Percentiles rank a stretch among this genome's conserved stretches.
Evolutionary conservation across 2,797 vertebrate species (phyloP).

Genomic region (Pteronotus mesoamericanus): DNA sequence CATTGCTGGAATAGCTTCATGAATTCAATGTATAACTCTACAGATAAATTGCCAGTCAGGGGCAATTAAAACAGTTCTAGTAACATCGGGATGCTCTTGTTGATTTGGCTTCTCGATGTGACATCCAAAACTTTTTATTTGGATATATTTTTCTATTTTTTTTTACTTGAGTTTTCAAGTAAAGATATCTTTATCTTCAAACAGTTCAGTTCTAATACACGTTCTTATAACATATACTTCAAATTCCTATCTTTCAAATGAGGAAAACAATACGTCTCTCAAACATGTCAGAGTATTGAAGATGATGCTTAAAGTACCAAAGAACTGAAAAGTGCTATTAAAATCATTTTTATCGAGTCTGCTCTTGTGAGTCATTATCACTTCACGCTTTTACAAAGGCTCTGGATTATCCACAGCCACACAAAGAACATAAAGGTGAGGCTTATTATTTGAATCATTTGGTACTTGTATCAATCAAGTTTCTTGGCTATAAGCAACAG

Average conservation of each 20-base stretch:
- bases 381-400: not conserved
- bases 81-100: not conserved
- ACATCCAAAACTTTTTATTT: not conserved
- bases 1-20: conserved; percentile 3
- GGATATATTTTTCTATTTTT: not conserved
- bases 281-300: conserved; percentile 53
- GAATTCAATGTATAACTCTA: conserved; percentile 7
- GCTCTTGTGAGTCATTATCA: conserved; percentile 34
- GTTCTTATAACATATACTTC: conserved; percentile 49
- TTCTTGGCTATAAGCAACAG: conserved; percentile 37
- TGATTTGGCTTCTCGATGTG: conserved; percentile 36
- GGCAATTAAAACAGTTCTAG: conserved; percentile 1
- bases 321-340: conserved; percentile 55
- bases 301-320: conserved; percentile 45
- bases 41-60: not conserved
- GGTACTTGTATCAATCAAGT: conserved; percentile 11
- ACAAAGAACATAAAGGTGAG: conserved; percentile 40
- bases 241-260: conserved; percentile 52
- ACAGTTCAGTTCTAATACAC: conserved; percentile 21
- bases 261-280: conserved; percentile 50
- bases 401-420: conserved; percentile 23
- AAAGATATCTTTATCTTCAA: conserved; percentile 18
- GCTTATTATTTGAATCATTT: conserved; percentile 40
- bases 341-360: conserved; percentile 43
- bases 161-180: conserved; percentile 22